Percentiles rank a stretch among this genome's conserved stretches.
These are phyloP conservation scores for Sceliomorpha sp. DNA, from an alignment of 2,888 invertebrate genomes.

Conservation along the genomic window DNA sequence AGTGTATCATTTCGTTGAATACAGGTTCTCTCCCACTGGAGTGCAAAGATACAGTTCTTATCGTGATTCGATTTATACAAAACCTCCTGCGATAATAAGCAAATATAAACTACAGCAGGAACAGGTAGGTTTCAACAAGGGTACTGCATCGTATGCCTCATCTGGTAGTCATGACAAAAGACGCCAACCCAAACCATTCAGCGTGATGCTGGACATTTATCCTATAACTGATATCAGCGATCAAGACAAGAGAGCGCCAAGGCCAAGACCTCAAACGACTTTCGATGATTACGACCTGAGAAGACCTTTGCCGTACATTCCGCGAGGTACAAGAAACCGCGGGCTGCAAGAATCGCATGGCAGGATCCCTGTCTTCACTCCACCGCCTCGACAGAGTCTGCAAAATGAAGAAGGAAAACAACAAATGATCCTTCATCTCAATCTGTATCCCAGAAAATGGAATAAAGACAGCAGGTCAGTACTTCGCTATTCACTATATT, in stretches of 20 bases:
- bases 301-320: conserved; percentile 61
- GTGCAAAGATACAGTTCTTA: conserved; percentile 70
- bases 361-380: conserved; percentile 60
- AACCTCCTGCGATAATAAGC: conserved; percentile 30
- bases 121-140: too few species aligned
- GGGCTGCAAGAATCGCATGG: conserved; percentile 38
- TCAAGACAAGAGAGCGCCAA: conserved; percentile 63
- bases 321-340: conserved; percentile 63
- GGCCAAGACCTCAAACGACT: conserved; percentile 56
- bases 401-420: conserved; percentile 77
- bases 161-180: conserved; percentile 58
- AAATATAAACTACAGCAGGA: conserved; percentile 46
- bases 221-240: conserved; percentile 81
- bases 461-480: conserved; percentile 68
- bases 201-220: conserved; percentile 85
- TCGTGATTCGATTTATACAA: conserved; percentile 62
- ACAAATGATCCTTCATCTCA: conserved; percentile 85
- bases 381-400: conserved; percentile 57
- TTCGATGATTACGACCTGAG: conserved; percentile 66
- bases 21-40: conserved; percentile 73
- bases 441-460: conserved; percentile 83
- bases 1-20: too few species aligned
- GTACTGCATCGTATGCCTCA: too few species aligned
- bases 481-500: too few species aligned
- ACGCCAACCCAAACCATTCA: conserved; percentile 82